Evolutionary conservation across 2,113 vertebrate species (phyloP).

Genomic region (Dascyllus trimaculatus): DNA sequence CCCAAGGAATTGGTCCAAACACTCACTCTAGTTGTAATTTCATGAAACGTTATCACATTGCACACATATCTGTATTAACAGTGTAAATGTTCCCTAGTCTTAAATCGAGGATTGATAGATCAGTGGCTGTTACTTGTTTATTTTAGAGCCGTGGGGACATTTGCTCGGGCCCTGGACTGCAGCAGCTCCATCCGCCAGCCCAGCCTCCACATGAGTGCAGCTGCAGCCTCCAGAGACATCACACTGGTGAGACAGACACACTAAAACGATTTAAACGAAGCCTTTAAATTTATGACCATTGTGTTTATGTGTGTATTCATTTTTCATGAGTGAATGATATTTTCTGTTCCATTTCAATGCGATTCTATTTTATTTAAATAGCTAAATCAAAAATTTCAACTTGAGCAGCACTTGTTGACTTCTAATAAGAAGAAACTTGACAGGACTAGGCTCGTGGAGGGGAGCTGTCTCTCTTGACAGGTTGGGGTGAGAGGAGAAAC

Average conservation of each 20-base stretch:
- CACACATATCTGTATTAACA: neutral
- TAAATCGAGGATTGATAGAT: neutral
- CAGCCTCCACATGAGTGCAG: conserved; percentile 96
- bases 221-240: conserved; percentile 94
- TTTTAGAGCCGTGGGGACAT: conserved; percentile 93
- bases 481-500: too few relatives aligned
- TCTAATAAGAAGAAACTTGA: too few relatives aligned
- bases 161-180: conserved; percentile 94
- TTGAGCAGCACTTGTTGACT: too few relatives aligned
- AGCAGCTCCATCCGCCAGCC: conserved; percentile 97
- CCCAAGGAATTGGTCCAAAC: neutral
- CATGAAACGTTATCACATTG: neutral
- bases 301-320: too few relatives aligned
- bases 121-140: neutral
- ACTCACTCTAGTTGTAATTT: conserved; percentile 53
- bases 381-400: too few relatives aligned
- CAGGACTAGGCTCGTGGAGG: too few relatives aligned
- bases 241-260: conserved; percentile 89
- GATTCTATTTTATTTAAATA: too few relatives aligned
- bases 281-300: too few relatives aligned
- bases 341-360: too few relatives aligned
- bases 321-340: too few relatives aligned
- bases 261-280: too few relatives aligned
- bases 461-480: too few relatives aligned
- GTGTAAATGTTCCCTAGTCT: neutral